These are phyloP conservation scores for Tetramorium parvispinum DNA, from an alignment of 1,140 invertebrate genomes.

Conservation along the genomic window DNA sequence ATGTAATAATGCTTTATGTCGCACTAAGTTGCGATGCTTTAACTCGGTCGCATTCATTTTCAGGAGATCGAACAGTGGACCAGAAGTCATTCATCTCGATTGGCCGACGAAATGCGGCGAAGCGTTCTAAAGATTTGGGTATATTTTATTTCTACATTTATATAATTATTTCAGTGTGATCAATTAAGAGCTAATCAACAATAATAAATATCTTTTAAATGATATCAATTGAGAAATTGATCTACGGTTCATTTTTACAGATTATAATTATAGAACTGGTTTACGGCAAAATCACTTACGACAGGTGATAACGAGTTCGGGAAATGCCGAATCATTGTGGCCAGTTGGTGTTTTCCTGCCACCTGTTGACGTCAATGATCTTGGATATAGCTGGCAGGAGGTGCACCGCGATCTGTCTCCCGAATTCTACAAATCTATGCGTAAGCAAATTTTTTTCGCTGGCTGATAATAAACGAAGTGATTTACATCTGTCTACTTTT, in stretches of 20 bases:
- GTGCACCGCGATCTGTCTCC: constrained; percentile 66
- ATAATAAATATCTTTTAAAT: not conserved
- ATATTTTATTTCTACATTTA: not conserved
- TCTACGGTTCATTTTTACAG: constrained; percentile 34
- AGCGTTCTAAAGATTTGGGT: constrained; percentile 63
- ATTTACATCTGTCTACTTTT: not conserved
- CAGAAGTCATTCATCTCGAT: constrained; percentile 80
- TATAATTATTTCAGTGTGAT: not conserved
- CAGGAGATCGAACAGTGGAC: constrained; percentile 76
- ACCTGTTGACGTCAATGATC: constrained; percentile 75
- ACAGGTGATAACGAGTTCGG: constrained; percentile 54
- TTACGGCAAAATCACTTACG: constrained; percentile 38
- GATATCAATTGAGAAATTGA: not conserved
- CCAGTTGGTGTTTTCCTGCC: constrained; percentile 78
- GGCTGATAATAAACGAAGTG: not conserved
- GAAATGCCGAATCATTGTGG: constrained; percentile 75
- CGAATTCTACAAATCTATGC: constrained; percentile 53
- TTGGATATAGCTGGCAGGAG: constrained; percentile 73
- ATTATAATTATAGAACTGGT: constrained; percentile 38
- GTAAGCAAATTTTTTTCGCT: not conserved
- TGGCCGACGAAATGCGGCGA: constrained; percentile 69
- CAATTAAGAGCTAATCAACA: not conserved
- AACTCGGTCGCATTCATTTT: constrained; percentile 19
- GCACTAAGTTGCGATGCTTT: constrained; percentile 24
- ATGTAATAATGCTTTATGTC: constrained; percentile 29